Evolutionary conservation across 1,140 invertebrate genomes (phyloP).

Genomic region (Drosophila hydei): DNA sequence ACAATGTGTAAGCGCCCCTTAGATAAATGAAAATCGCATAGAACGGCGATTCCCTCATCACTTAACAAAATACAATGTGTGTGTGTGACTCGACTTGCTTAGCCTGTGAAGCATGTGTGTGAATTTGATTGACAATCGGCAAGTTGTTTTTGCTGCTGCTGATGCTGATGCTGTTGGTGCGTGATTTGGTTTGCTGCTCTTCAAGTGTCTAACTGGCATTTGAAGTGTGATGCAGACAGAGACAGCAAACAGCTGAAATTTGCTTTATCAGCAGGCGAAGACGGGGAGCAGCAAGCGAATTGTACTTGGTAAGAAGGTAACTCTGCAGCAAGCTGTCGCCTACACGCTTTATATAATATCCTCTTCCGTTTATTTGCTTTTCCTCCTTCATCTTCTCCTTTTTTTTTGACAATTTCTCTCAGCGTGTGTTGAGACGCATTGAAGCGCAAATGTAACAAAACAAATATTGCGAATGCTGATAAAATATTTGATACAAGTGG

Average conservation of each 20-base stretch:
- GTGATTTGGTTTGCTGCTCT: conserved; percentile 13
- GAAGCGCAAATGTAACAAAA: conserved; percentile 23
- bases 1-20: not conserved
- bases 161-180: not conserved
- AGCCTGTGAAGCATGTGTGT: conserved; percentile 2
- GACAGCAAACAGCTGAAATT: conserved; percentile 2
- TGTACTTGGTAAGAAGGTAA: conserved; percentile 7
- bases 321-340: conserved; percentile 11
- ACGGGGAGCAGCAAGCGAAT: not conserved
- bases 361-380: conserved; percentile 10
- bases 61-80: not conserved
- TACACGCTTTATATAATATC: conserved; percentile 6
- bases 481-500: conserved; percentile 32
- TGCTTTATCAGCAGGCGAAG: conserved; percentile 22
- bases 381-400: not conserved
- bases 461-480: conserved; percentile 33
- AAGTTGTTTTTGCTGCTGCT: conserved; percentile 3
- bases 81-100: not conserved
- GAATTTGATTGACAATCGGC: conserved; percentile 9
- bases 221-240: not conserved
- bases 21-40: not conserved
- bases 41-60: not conserved
- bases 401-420: conserved; percentile 19
- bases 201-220: conserved; percentile 13
- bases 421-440: conserved; percentile 18